phyloP scores from a whole-genome alignment of 2,888 invertebrate species.

The Psylliodes chrysocephalus region DNA sequence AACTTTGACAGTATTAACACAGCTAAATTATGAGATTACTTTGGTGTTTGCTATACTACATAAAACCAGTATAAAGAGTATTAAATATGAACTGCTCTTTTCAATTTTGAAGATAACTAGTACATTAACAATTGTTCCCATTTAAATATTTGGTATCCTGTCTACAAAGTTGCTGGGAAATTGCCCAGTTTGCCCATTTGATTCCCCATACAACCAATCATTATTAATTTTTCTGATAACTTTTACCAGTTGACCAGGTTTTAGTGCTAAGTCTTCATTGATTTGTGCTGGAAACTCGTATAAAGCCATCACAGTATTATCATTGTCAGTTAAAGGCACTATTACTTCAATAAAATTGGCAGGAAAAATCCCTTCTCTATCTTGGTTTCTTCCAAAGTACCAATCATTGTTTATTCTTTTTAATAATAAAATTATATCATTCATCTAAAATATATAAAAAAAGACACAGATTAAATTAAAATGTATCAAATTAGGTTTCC shows the following conservation, averaged over 20 bases:
- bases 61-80: too few species aligned
- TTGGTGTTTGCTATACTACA: too few species aligned
- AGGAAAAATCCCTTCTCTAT: slow-evolving; percentile 84
- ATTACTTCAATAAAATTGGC: slow-evolving; percentile 80
- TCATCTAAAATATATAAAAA: slow-evolving; percentile 69
- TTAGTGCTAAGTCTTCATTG: slow-evolving; percentile 55
- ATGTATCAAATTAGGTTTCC: too few species aligned
- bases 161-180: slow-evolving; percentile 81
- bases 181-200: slow-evolving; percentile 75
- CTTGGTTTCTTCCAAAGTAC: slow-evolving; percentile 75
- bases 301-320: slow-evolving; percentile 72
- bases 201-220: slow-evolving; percentile 83
- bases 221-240: slow-evolving; percentile 76
- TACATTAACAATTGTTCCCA: slow-evolving; percentile 1
- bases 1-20: too few species aligned
- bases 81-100: too few species aligned
- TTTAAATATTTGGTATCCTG: slow-evolving; percentile 43
- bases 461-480: too few species aligned
- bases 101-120: background rate
- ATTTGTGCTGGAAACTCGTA: slow-evolving; percentile 75
- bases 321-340: slow-evolving; percentile 71
- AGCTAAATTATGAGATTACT: too few species aligned
- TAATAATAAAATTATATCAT: slow-evolving; percentile 77
- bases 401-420: slow-evolving; percentile 81
- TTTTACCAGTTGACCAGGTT: slow-evolving; percentile 66